phyloP scores from a whole-genome alignment of 2,888 invertebrate species.

The Orchesellides sinensis region DNA sequence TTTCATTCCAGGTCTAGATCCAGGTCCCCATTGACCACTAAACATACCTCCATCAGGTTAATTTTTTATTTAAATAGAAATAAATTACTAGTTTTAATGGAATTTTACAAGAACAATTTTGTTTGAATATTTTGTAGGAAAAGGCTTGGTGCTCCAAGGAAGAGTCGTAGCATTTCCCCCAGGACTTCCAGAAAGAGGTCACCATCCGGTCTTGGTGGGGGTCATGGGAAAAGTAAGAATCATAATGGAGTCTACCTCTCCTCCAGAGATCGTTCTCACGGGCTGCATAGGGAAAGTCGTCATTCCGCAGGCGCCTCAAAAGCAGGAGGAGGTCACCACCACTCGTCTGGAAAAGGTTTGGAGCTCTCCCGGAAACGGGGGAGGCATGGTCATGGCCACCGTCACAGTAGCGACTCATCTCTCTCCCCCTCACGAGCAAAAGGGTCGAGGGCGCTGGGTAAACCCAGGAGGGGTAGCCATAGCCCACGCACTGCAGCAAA shows the following conservation, averaged over 20 bases:
- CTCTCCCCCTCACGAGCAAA: background rate
- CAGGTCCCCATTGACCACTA: constrained; percentile 64
- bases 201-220: background rate
- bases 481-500: constrained; percentile 30
- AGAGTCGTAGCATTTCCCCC: constrained; percentile 31
- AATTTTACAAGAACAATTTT: background rate
- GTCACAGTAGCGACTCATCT: constrained; percentile 10
- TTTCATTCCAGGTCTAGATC: constrained; percentile 66
- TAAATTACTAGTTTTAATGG: background rate
- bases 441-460: background rate
- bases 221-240: background rate
- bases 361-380: background rate
- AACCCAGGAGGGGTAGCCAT: background rate
- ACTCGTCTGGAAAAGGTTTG: background rate
- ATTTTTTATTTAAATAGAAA: background rate
- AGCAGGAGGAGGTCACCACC: background rate
- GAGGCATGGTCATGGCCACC: too few species aligned
- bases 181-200: background rate
- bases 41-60: background rate
- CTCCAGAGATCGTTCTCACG: constrained; percentile 2
- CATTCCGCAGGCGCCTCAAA: background rate
- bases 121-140: constrained; percentile 3
- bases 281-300: too few species aligned
- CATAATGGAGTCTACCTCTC: constrained; percentile 4
- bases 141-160: background rate